These are phyloP conservation scores for Periphyllus acericola DNA, from an alignment of 2,888 invertebrate species.

Conservation along the genomic window DNA sequence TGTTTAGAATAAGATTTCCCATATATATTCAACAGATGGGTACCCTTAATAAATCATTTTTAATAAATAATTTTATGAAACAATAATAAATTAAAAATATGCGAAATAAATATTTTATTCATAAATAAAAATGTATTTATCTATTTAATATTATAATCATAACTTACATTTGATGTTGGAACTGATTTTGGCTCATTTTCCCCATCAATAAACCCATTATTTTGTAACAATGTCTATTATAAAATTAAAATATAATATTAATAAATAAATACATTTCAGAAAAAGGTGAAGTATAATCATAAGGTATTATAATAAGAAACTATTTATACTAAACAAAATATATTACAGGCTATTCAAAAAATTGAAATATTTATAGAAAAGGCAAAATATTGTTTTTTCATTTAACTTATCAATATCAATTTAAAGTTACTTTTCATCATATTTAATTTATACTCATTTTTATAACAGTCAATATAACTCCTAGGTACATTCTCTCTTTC, in stretches of 20 bases:
- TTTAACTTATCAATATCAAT: no score
- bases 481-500: no score
- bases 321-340: no score
- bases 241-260: neutral
- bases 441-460: no score
- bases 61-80: neutral
- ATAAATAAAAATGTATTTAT: neutral
- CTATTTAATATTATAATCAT: neutral
- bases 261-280: neutral
- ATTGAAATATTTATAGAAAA: no score
- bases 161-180: slow-evolving; percentile 14
- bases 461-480: no score
- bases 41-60: slow-evolving; percentile 10
- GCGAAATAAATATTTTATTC: neutral
- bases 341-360: no score
- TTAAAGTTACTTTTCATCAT: no score
- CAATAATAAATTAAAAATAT: neutral
- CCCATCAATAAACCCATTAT: neutral
- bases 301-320: no score
- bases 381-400: no score
- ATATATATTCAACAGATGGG: neutral
- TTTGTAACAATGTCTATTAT: neutral
- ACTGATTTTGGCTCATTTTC: neutral
- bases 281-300: no score
- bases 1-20: slow-evolving; percentile 6